phyloP scores from a whole-genome alignment of 2,888 invertebrate species.

The Melipona beecheii region DNA sequence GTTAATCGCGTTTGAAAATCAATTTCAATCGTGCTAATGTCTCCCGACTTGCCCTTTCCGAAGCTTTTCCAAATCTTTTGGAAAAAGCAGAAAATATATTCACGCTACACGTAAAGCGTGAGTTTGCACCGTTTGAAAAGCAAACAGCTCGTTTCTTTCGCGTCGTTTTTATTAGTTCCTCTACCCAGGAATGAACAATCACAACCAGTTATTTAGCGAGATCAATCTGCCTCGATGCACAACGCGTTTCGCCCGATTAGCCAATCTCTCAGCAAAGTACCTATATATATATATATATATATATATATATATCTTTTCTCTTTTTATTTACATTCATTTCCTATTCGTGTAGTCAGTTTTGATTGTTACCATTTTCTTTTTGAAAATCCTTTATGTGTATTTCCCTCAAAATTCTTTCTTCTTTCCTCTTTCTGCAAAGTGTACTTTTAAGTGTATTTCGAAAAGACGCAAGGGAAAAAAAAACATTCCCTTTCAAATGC shows the following conservation, averaged over 20 bases:
- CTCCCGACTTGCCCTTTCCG: no score
- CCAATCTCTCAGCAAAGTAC: background rate
- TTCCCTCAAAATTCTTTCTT: no score
- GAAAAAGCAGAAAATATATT: background rate
- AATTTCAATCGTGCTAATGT: background rate
- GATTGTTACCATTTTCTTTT: background rate
- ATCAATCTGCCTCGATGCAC: background rate
- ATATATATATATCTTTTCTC: no score
- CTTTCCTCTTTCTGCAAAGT: background rate
- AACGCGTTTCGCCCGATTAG: background rate
- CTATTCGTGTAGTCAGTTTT: background rate
- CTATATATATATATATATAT: no score
- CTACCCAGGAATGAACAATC: background rate
- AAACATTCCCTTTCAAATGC: background rate
- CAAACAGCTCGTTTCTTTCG: background rate
- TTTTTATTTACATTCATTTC: background rate
- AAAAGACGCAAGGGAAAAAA: background rate
- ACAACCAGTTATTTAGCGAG: background rate
- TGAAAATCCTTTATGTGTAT: background rate
- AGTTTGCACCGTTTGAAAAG: background rate
- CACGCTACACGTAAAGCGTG: background rate
- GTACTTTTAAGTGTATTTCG: background rate
- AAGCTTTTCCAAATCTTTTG: background rate
- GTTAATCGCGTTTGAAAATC: background rate
- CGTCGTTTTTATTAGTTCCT: background rate